A percentile compares a stretch with the other conserved stretches of the same genome.
Evolutionary conservation across 2,888 invertebrate species (phyloP).

Genomic region (Apotomis capreana): DNA sequence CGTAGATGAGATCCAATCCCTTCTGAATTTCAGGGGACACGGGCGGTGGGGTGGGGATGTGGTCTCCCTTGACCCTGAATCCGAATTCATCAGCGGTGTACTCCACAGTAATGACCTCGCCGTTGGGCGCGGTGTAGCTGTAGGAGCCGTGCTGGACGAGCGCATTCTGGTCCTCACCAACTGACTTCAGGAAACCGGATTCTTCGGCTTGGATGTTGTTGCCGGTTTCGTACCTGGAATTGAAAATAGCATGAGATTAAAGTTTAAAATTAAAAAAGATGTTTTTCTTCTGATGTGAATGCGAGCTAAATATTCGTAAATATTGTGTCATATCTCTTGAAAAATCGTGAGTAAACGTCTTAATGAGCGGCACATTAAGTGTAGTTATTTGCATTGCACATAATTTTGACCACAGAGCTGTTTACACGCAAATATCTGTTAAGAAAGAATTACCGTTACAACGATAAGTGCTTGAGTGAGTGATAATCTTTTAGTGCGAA

Average conservation of each 20-base stretch:
- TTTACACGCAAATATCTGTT: slow-evolving; percentile 6
- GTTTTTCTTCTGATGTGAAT: too few species aligned
- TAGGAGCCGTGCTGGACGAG: slow-evolving; percentile 91
- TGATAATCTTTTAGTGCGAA: slow-evolving; percentile 4
- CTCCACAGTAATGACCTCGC: slow-evolving; percentile 88
- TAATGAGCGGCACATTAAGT: background rate
- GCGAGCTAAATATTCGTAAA: too few species aligned
- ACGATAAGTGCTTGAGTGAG: slow-evolving; percentile 13
- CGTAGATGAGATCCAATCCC: slow-evolving; percentile 93
- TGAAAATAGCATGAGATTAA: background rate
- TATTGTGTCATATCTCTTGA: too few species aligned
- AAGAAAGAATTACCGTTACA: slow-evolving; percentile 6
- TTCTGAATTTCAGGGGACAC: slow-evolving; percentile 93
- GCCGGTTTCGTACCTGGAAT: slow-evolving; percentile 90
- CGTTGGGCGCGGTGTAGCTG: slow-evolving; percentile 91
- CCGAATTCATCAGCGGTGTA: slow-evolving; percentile 93
- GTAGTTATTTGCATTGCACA: slow-evolving; percentile 15
- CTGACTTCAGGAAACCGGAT: slow-evolving; percentile 88
- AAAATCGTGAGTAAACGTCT: too few species aligned
- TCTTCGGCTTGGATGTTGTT: slow-evolving; percentile 92
- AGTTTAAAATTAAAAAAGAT: too few species aligned
- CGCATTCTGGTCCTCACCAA: slow-evolving; percentile 86
- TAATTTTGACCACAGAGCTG: slow-evolving; percentile 7
- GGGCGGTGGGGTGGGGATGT: slow-evolving; percentile 92
- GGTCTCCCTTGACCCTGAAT: slow-evolving; percentile 91